These are phyloP conservation scores for Xylota segnis DNA, from an alignment of 2,888 invertebrate genomes.

Conservation along the genomic window DNA sequence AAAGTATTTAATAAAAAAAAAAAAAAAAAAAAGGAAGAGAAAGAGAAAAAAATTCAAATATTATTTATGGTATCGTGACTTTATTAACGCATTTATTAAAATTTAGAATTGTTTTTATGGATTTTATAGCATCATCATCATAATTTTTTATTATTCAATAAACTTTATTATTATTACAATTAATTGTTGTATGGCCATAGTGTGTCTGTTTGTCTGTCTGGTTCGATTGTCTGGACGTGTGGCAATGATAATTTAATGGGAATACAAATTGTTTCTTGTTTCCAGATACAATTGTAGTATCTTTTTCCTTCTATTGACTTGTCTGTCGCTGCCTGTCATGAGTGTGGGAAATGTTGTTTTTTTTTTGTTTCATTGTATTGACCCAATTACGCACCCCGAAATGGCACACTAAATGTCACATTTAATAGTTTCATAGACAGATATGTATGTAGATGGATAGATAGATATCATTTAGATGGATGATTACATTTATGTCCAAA, in stretches of 20 bases:
- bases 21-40: too few relatives aligned
- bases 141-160: constrained; percentile 82
- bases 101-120: constrained; percentile 83
- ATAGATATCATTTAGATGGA: constrained; percentile 48
- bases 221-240: constrained; percentile 17
- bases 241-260: constrained; percentile 40
- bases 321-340: not conserved
- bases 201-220: constrained; percentile 49
- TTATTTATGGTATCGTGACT: constrained; percentile 76
- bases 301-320: not conserved
- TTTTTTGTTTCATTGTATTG: constrained; percentile 32
- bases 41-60: constrained; percentile 47
- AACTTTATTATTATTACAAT: constrained; percentile 80
- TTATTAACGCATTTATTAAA: constrained; percentile 80
- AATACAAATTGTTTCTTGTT: constrained; percentile 8
- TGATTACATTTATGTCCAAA: constrained; percentile 51
- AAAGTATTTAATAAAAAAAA: not conserved
- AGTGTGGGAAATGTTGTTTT: constrained; percentile 5
- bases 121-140: constrained; percentile 83
- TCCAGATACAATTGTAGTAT: constrained; percentile 25
- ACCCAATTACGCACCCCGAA: constrained; percentile 65
- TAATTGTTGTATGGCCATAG: constrained; percentile 79
- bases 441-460: constrained; percentile 34
- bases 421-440: constrained; percentile 52
- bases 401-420: constrained; percentile 58